Evolutionary conservation across 2,113 vertebrate genomes (phyloP), one percentile per base, ranked within the genome.

Genomic region (Thalassarche chlororhynchos): DNA sequence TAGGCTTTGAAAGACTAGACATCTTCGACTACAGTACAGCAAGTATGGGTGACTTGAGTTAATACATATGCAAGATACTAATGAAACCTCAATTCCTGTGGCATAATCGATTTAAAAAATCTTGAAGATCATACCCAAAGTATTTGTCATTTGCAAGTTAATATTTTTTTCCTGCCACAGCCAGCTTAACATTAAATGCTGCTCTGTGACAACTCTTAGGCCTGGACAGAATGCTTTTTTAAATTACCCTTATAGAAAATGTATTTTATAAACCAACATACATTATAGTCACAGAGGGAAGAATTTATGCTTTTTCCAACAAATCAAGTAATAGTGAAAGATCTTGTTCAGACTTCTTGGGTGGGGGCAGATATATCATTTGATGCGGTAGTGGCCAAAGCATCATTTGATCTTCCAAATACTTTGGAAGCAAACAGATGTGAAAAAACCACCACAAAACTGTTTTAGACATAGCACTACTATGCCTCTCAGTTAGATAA

Each of bases 371-470:
- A 64, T 55, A 25, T 7, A 18, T 36, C 47, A 68, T 72, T 54
- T 69, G 31, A 69, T 38, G 19, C 5, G 0, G 0, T 44, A 42
- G 42, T 36, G 16, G 17, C 32, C 34, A 9, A 80, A 70, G 32
- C 20, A 23, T 68, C 36, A n/a, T 78, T 65, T 74, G 24, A 47
- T 78, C 29, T 78, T 82, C 65, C 13, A 60, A 69, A 46, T 55
- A 47, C 28, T 72, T 62, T 47, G 49, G 24, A 72, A 93, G 36
- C 11, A 69, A 64, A 51, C 40, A 29, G 6, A 32, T 44, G 10
- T 4, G 6, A 36, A 69, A 40, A 42, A 57, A 6, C 0, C 6
- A 46, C 11, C 49, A 34, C 38, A 65, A n/a, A 92, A 23, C 36
- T 69, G 19, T 32, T 32, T 62, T 19, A 69, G 32, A 8, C 20